A percentile compares a stretch with the other conserved stretches of the same genome.
phyloP scores from a whole-genome alignment of 2,888 invertebrate genomes.

The Lordiphosa andalusiaca region DNA sequence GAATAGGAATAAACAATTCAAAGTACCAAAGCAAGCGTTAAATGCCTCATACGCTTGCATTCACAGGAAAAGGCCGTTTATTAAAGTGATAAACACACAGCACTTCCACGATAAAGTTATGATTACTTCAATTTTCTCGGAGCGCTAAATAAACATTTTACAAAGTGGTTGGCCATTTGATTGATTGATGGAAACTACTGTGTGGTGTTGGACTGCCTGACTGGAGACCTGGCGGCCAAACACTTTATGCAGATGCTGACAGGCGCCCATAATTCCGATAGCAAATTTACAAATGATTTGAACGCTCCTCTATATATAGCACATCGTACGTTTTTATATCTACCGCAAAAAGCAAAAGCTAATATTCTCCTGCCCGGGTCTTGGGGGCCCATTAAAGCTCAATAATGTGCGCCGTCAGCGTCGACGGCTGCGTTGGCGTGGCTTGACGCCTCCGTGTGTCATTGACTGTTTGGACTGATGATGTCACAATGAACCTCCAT shows the following conservation, averaged over 20 bases:
- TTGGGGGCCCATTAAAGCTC: constrained; percentile 66
- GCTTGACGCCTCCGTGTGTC: constrained; percentile 63
- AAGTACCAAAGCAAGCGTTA: neutral
- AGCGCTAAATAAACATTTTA: neutral
- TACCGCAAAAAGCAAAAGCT: constrained; percentile 57
- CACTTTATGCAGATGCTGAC: constrained; percentile 20
- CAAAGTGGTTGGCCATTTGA: constrained; percentile 2
- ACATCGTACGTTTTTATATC: constrained; percentile 38
- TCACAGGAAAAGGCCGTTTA: neutral
- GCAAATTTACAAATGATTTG: constrained; percentile 35
- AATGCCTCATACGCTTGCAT: constrained; percentile 9
- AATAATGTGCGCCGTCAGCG: constrained; percentile 58
- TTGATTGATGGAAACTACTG: constrained; percentile 18
- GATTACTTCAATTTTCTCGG: constrained; percentile 1
- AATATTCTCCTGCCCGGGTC: constrained; percentile 57
- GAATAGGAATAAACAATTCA: too few relatives aligned
- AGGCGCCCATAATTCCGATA: constrained; percentile 6
- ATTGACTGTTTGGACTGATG: constrained; percentile 66
- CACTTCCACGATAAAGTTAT: constrained; percentile 3
- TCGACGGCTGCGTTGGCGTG: constrained; percentile 7
- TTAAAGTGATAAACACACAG: constrained; percentile 12
- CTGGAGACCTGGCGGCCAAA: constrained; percentile 10
- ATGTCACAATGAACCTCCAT: constrained; percentile 69
- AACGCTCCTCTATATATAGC: constrained; percentile 30
- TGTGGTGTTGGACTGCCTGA: constrained; percentile 2